Base-by-base conservation (phyloP, 2,113 vertebrate species). In the Zosterops borbonicus region DNA sequence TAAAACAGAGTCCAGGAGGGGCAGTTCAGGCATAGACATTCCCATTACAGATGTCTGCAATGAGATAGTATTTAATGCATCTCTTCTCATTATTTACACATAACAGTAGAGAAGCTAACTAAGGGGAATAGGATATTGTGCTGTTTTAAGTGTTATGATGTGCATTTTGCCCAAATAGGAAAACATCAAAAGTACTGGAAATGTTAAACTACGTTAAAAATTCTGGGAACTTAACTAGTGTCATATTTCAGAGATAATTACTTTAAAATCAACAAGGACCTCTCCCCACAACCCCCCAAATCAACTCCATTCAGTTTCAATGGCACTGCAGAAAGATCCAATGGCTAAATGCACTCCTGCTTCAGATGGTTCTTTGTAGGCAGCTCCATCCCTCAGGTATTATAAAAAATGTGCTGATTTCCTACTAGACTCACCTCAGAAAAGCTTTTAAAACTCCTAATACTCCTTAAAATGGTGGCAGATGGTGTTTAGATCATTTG, bases 11-110 rank as follows among this genome's bases (percentile, higher is more conserved):
- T 39, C 96, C 56, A 81, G 73, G 71, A 96, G 94, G 88, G 91
- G 90, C 76, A 92, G 21, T 96, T 93, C 60, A 86, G 86, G 52
- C 44, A 1, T 2, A 95, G 83, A 70, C 21, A 11, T 83, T 87
- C 83, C 50, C 83, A 74, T 77, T 73, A 80, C 33, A 47, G n/a
- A 94, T 88, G 71, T 69, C 90, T 92, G 39, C 88, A 86, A 59
- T 78, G 56, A 94, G 87, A 60, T 6, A 62, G 39, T 56, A 84
- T 70, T 94, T 92, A 95, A 87, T 70, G 92, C 76, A 42, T 74
- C 46, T 87, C 39, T 92, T 90, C 92, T 96, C 67, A 77, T 95
- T 93, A 95, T 89, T 97, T 95, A 96, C 92, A 94, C 81, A 29
- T 95, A 92, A 92, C 44, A 82, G 53, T 9, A 68, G 58, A 87